Evolutionary conservation across 2,797 vertebrate species (phyloP).

Genomic region (Syndactyla subalaris): DNA sequence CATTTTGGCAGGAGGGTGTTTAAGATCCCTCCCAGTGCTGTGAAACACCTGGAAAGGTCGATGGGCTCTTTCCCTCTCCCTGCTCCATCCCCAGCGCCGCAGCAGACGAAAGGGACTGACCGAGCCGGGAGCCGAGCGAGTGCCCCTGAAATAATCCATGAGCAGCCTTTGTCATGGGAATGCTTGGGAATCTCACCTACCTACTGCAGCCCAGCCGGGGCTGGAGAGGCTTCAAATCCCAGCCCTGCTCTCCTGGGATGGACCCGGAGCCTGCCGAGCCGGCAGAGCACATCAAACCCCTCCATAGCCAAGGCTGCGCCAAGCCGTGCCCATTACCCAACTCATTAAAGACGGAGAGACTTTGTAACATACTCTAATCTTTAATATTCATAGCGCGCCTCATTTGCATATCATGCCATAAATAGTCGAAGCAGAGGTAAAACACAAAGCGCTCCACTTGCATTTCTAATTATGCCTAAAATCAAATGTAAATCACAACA

Average conservation of each 20-base stretch:
- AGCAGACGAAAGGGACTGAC: slow-evolving; percentile 30
- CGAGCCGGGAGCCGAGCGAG: slow-evolving; percentile 2
- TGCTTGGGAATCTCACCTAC: background rate
- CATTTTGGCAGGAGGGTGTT: slow-evolving; percentile 13
- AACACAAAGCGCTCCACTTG: slow-evolving; percentile 78
- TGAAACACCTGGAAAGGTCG: slow-evolving; percentile 65
- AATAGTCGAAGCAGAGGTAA: slow-evolving; percentile 79
- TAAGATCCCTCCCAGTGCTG: slow-evolving; percentile 53
- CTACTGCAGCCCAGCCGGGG: background rate
- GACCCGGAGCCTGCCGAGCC: background rate
- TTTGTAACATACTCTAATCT: slow-evolving; percentile 53
- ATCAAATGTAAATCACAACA: slow-evolving; percentile 77
- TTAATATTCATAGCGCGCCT: slow-evolving; percentile 77
- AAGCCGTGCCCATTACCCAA: slow-evolving; percentile 41
- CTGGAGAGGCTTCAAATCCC: background rate
- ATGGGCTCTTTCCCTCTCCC: background rate
- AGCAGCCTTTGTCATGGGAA: slow-evolving; percentile 1
- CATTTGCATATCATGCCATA: slow-evolving; percentile 81
- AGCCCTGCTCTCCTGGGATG: slow-evolving; percentile 33
- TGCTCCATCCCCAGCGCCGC: background rate
- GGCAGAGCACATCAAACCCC: background rate
- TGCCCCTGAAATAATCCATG: slow-evolving; percentile 27
- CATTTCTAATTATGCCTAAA: slow-evolving; percentile 80
- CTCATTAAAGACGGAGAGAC: slow-evolving; percentile 55
- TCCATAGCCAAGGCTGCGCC: background rate